Base-by-base conservation (phyloP, 2,797 vertebrate species). In the Sebastes nivosus region DNA sequence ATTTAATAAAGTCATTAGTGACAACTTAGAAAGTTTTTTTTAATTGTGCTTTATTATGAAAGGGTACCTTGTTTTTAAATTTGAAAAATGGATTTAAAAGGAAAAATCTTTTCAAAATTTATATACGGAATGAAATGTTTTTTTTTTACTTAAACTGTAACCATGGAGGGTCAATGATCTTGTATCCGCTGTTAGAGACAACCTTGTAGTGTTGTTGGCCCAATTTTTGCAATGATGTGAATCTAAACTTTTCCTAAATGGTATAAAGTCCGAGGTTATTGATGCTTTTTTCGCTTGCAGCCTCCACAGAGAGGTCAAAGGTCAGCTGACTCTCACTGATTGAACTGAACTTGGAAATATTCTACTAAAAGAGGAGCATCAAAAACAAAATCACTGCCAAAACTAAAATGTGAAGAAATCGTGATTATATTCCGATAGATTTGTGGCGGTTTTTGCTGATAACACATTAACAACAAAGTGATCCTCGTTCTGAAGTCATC, bases 361-460 rank as follows among this genome's bases (percentile, higher is more conserved):
- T 57, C 22, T 4, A 4, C 27, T 50, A 5, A 68, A 55, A 36
- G 46, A 67, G n/a, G 65, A 29, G 60, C 22, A n/a, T 77, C 30
- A 16, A 54, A 75, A 80, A 36, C 25, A 4, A 79, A 82, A 87
- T 73, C 80, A 87, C 87, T 92, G 82, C 83, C 91, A 84, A 79
- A 89, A 75, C 65, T 27, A 64, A 63, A 76, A 79, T 58, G 61
- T 80, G 50, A 74, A 82, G 32, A 79, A 78, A 67, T 10, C 12
- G 38, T 55, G 63, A 79, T 46, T 29, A 36, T 54, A 29, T 61
- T 52, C 3, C 50, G 9, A 52, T 16, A n/a, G 67, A 74, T 86
- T 63, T 73, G 32, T 71, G 18, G 8, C 20, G 0, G 8, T 52
- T 54, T 54, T 54, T 27, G 67, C 55, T 72, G 36, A 73, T 18